Conservation (phyloP, 2,113 vertebrate species). For the Onychostoma macrolepis region DNA sequence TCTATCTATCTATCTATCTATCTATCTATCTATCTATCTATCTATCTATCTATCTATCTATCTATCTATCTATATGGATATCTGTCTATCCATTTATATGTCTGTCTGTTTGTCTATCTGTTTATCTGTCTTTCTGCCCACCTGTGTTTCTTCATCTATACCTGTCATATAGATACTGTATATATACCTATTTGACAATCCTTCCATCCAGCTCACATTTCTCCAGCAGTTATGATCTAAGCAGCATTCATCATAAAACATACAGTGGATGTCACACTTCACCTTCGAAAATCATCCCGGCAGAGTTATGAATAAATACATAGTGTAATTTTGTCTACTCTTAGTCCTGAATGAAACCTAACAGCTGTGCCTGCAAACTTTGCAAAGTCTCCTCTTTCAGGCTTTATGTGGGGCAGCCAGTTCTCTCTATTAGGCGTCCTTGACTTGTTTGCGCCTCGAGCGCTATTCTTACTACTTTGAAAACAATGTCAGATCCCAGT, state of each 20-base stretch:
- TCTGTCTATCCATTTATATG: neutral
- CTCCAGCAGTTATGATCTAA: neutral
- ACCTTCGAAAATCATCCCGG: neutral
- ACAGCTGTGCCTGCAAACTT: conserved; percentile 14
- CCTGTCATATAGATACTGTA: no score
- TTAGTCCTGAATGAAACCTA: neutral
- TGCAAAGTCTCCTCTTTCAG: conserved; percentile 7
- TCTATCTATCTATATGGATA: neutral
- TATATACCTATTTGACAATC: neutral
- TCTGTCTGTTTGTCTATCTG: rapidly evolving
- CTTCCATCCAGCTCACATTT: neutral
- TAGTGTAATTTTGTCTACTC: neutral
- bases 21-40: neutral
- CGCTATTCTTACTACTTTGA: conserved; percentile 7
- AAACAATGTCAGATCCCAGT: conserved; percentile 43
- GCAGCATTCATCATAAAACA: neutral
- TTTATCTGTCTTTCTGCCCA: neutral
- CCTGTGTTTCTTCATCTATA: neutral
- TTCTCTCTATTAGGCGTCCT: conserved; percentile 10
- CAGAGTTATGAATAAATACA: neutral
- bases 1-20: neutral
- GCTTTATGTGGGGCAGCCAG: conserved; percentile 12
- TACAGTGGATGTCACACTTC: neutral
- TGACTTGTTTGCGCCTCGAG: conserved; percentile 20
- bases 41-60: neutral